Percentiles rank a stretch among this genome's conserved stretches.
These are phyloP conservation scores for Atherinomorus stipes DNA, from an alignment of 2,113 vertebrate genomes.

Conservation along the genomic window DNA sequence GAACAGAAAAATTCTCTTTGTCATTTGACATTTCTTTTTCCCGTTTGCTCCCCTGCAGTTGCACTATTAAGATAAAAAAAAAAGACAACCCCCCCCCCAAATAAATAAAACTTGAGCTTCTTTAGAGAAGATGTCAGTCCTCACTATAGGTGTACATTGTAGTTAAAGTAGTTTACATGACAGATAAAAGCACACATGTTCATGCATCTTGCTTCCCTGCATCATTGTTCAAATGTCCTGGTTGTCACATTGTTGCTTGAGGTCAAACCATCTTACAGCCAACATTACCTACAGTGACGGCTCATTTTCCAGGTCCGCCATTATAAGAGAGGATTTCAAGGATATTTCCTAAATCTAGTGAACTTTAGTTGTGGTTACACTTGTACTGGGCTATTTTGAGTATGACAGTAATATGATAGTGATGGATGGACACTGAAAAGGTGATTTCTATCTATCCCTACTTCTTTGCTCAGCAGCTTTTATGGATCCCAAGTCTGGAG, in stretches of 20 bases:
- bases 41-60: too few relatives aligned
- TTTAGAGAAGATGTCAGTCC: too few relatives aligned
- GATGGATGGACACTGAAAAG: neutral
- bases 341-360: neutral
- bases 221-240: constrained; percentile 1
- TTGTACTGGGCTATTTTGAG: neutral
- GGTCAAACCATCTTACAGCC: constrained; percentile 23
- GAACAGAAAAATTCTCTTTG: too few relatives aligned
- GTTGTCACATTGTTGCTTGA: constrained; percentile 30
- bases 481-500: constrained; percentile 43
- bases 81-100: too few relatives aligned
- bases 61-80: too few relatives aligned
- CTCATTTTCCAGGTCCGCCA: constrained; percentile 19
- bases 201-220: neutral
- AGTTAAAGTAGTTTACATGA: too few relatives aligned
- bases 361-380: constrained; percentile 6
- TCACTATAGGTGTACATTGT: too few relatives aligned
- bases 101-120: too few relatives aligned
- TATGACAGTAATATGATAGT: neutral
- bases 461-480: constrained; percentile 25
- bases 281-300: constrained; percentile 11
- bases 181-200: too few relatives aligned
- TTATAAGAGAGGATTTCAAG: constrained; percentile 17
- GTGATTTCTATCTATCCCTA: constrained; percentile 7
- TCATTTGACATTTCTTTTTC: too few relatives aligned